Conservation (phyloP, 2,888 invertebrate species). For the Acheta domesticus region DNA sequence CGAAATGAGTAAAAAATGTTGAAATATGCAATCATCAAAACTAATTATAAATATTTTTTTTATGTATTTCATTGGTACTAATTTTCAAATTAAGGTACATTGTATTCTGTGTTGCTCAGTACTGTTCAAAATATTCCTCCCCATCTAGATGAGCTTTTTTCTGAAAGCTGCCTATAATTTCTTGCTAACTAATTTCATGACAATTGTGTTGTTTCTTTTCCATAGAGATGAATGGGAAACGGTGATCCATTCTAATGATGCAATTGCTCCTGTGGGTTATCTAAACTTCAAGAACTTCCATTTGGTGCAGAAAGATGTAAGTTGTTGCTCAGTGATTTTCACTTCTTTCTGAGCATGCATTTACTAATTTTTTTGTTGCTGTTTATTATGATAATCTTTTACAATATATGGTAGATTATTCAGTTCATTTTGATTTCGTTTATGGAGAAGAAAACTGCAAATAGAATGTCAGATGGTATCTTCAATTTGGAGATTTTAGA, state of each 20-base stretch:
- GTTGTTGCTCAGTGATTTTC: slow-evolving; percentile 35
- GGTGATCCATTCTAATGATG: slow-evolving; percentile 85
- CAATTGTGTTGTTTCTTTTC: neutral
- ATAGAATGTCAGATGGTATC: too few species aligned
- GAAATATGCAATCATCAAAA: too few species aligned
- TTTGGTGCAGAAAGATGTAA: slow-evolving; percentile 63
- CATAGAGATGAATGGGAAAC: slow-evolving; percentile 74
- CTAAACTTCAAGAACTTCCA: slow-evolving; percentile 81
- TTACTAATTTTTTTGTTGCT: neutral
- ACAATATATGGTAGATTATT: too few species aligned
- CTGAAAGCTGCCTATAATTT: neutral
- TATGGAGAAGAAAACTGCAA: too few species aligned
- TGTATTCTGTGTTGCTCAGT: neutral
- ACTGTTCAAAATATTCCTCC: neutral
- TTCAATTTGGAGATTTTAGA: too few species aligned
- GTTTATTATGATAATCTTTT: too few species aligned
- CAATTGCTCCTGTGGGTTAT: slow-evolving; percentile 92
- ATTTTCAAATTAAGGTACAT: too few species aligned
- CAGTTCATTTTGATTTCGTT: too few species aligned
- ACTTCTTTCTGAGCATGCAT: neutral
- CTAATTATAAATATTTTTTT: too few species aligned
- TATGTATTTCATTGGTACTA: too few species aligned
- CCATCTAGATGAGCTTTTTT: neutral
- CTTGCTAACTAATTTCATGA: neutral
- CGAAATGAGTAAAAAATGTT: too few species aligned